A percentile compares a stretch with the other conserved stretches of the same genome.
These are phyloP conservation scores for Trinorchestia longiramus DNA, from an alignment of 1,140 invertebrate species.

Conservation along the genomic window DNA sequence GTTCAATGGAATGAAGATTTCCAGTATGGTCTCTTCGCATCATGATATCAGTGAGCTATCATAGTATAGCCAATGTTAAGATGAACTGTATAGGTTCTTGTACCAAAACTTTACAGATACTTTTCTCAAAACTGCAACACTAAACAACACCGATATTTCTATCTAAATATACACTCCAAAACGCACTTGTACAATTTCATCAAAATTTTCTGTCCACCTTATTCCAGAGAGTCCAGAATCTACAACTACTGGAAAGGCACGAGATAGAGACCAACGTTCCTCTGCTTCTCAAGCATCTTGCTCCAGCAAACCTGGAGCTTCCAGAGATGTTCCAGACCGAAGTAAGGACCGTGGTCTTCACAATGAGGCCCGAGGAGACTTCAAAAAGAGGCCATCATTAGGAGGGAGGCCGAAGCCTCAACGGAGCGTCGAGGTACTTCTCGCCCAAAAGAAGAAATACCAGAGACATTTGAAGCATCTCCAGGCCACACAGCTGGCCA, in stretches of 20 bases:
- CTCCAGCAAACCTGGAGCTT: background rate
- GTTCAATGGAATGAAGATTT: background rate
- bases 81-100: background rate
- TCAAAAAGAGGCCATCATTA: background rate
- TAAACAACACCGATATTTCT: background rate
- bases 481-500: constrained; percentile 70
- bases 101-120: background rate
- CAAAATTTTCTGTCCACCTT: background rate
- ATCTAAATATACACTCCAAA: background rate
- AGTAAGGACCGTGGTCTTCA: background rate
- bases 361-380: background rate
- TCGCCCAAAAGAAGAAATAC: constrained; percentile 71
- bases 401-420: background rate
- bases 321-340: background rate
- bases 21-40: no score
- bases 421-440: constrained; percentile 67
- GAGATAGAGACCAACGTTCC: background rate
- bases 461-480: constrained; percentile 71
- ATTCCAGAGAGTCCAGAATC: background rate
- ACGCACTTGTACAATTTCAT: background rate
- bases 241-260: background rate
- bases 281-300: no score
- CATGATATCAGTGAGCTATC: no score
- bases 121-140: background rate
- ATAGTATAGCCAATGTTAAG: background rate